These are phyloP conservation scores for Montipora capricornis DNA, from an alignment of 64 coral and sea anemone genomes.

Conservation along the genomic window DNA sequence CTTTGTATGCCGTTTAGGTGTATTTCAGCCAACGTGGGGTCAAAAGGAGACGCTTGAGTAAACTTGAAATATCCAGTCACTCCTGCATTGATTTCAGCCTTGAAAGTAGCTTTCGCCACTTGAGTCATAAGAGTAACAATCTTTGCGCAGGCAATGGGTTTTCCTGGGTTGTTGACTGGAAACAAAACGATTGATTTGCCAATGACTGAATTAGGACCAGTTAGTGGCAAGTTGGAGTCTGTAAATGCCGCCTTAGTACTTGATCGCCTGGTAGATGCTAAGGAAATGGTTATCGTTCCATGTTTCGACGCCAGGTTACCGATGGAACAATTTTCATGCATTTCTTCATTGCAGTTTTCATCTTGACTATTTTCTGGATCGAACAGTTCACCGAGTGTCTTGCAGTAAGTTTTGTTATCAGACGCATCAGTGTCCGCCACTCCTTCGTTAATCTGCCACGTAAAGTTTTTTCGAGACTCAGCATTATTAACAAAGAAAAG, in stretches of 20 bases:
- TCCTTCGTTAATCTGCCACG: conserved; percentile 54
- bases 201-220: conserved; percentile 37
- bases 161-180: background rate
- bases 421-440: background rate
- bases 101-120: conserved; percentile 66
- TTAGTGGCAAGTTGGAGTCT: conserved; percentile 71
- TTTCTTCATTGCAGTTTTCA: conserved; percentile 34
- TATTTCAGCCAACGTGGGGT: conserved; percentile 52
- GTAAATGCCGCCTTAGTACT: conserved; percentile 53
- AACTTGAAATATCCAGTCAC: conserved; percentile 74
- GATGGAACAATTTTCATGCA: conserved; percentile 58
- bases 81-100: conserved; percentile 42
- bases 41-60: conserved; percentile 85
- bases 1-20: conserved; percentile 45
- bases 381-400: conserved; percentile 36
- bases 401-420: conserved; percentile 46
- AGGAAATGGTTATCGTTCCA: conserved; percentile 26
- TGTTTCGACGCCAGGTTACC: conserved; percentile 75
- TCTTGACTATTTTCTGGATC: conserved; percentile 45
- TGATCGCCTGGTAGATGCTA: conserved; percentile 22
- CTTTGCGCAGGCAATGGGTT: conserved; percentile 79
- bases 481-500: conserved; percentile 79
- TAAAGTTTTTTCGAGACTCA: conserved; percentile 14
- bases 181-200: conserved; percentile 70
- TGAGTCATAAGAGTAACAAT: conserved; percentile 49